Evolutionary conservation across 2,113 vertebrate species (phyloP), one percentile per base, ranked within the genome.

Genomic region (Tichodroma muraria): DNA sequence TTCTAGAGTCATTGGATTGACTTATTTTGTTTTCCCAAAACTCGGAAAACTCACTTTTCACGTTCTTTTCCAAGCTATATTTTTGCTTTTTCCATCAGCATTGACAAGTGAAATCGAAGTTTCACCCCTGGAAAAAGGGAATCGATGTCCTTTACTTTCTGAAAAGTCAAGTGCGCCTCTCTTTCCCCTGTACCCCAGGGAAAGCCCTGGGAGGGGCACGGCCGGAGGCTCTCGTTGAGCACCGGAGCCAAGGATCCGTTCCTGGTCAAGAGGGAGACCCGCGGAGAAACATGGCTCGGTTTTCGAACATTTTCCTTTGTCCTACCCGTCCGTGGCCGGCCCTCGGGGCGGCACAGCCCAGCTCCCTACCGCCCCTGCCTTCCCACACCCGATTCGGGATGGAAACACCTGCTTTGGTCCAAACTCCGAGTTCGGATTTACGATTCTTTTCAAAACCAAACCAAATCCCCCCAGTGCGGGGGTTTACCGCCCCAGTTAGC

Each of bases 351-450:
- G 10, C 35, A 7, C 20, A 27, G 47, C 47, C 49, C 65, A 1
- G 31, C 10, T 30, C 24, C n/a, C 4, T 0, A 10, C 49, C 2
- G 5, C 1, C 12, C 15, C 35, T 31, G 35, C 64, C 71, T n/a
- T 22, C 11, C 12, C 31, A 4, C 52, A 1, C 22, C 2, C 2
- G 0, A 2, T 20, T 47, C 31, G 56, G 33, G 45, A 1, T 1
- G 15, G 22, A 27, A 30, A 30, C 33, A 13, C 22, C 24, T 0
- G 18, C 35, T 31, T 33, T 7, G 35, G 11, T 9, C 19, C 4
- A 11, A 79, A 38, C 24, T 24, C 44, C 6, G 4, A 3, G 12
- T 15, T 5, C 3, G 38, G 53, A n/a, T 44, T 18, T 9, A 38
- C 0, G 6, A 14, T 3, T 69, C 53, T 33, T 47, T 77, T 44